Conservation (phyloP, 1,140 invertebrate genomes). For the Cephus cinctus region DNA sequence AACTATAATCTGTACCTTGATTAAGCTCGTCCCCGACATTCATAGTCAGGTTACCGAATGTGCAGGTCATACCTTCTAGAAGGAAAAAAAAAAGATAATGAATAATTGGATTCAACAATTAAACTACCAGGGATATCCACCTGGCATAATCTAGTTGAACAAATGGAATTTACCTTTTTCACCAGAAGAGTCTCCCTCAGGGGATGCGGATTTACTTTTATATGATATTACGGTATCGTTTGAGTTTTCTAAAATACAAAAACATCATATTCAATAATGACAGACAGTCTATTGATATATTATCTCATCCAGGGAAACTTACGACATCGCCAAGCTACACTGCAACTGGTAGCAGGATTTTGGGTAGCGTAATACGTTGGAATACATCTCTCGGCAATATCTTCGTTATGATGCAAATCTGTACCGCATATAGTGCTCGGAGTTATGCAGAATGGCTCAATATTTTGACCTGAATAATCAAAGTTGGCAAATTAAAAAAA, state of each 20-base stretch:
- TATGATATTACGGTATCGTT: slow-evolving; percentile 23
- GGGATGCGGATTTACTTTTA: background rate
- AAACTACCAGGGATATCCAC: background rate
- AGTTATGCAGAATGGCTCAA: slow-evolving; percentile 32
- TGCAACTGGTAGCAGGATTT: slow-evolving; percentile 24
- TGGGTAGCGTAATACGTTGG: slow-evolving; percentile 29
- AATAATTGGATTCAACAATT: background rate
- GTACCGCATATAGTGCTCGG: slow-evolving; percentile 17
- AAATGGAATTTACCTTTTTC: no score
- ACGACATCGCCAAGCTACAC: slow-evolving; percentile 32
- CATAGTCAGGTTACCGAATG: slow-evolving; percentile 34
- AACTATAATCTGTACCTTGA: slow-evolving; percentile 19
- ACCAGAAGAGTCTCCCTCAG: background rate
- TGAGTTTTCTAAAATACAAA: slow-evolving; percentile 17
- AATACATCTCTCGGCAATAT: slow-evolving; percentile 26
- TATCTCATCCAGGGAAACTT: slow-evolving; percentile 23
- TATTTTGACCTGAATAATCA: slow-evolving; percentile 31
- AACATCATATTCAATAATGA: background rate
- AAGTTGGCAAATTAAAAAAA: background rate
- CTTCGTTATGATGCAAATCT: slow-evolving; percentile 10
- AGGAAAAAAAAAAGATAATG: slow-evolving; percentile 6
- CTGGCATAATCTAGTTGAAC: background rate
- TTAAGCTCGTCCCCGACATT: slow-evolving; percentile 32
- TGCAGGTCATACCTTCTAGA: slow-evolving; percentile 19
- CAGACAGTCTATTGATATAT: background rate